A percentile compares a stretch with the other conserved stretches of the same genome.
Evolutionary conservation across 2,888 invertebrate genomes (phyloP).

Genomic region (Neoaliturus tenellus): DNA sequence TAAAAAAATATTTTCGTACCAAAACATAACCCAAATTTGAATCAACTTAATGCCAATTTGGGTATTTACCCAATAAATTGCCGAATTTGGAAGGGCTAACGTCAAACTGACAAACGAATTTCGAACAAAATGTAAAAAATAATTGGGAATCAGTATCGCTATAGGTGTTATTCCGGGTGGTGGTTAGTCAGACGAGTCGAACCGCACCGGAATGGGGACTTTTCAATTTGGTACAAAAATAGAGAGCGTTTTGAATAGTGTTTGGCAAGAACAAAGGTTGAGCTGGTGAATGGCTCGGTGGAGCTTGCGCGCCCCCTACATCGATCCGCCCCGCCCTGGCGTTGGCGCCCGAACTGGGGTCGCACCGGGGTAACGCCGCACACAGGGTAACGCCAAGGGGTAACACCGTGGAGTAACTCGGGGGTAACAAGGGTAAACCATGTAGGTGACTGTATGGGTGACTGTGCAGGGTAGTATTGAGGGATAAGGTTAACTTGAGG

Average conservation of each 20-base stretch:
- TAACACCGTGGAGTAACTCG: neutral
- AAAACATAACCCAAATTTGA: too few species aligned
- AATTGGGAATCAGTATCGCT: slow-evolving; percentile 10
- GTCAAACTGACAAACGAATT: too few species aligned
- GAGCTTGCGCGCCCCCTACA: slow-evolving; percentile 20
- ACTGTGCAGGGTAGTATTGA: neutral
- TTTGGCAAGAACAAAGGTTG: slow-evolving; percentile 47
- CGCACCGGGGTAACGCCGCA: slow-evolving; percentile 18
- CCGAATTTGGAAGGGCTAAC: too few species aligned
- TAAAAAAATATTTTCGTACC: too few species aligned
- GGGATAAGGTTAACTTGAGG: too few species aligned
- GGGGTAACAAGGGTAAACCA: neutral
- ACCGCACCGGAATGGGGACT: slow-evolving; percentile 1
- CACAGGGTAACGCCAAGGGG: neutral
- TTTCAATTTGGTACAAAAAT: slow-evolving; percentile 54
- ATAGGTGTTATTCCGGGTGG: neutral
- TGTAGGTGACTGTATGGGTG: neutral
- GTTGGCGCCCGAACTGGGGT: too few species aligned
- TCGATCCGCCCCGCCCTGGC: slow-evolving; percentile 42
- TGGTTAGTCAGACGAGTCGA: slow-evolving; percentile 1
- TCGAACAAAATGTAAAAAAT: neutral
- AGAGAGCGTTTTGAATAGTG: slow-evolving; percentile 57
- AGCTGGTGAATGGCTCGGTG: slow-evolving; percentile 45
- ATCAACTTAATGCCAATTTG: too few species aligned
- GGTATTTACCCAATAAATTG: too few species aligned